Evolutionary conservation across 2,113 vertebrate species (phyloP).

Genomic region (Ammospiza caudacuta): DNA sequence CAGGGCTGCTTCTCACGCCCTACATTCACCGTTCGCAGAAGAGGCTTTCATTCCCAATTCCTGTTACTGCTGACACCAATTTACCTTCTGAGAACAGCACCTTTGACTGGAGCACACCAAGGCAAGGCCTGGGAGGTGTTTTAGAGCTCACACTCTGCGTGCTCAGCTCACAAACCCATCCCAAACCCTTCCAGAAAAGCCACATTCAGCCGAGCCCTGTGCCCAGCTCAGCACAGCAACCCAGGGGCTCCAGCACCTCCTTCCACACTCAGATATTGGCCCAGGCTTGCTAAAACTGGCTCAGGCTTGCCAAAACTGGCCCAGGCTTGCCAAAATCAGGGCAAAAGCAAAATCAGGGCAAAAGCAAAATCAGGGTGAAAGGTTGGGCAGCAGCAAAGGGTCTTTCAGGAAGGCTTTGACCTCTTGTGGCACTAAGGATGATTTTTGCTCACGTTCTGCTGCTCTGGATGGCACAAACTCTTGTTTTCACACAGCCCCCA

Average conservation of each 20-base stretch:
- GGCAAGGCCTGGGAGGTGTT: background rate
- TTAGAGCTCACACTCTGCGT: accelerated
- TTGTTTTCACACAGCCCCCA: no score
- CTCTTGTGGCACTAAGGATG: background rate
- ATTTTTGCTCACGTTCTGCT: background rate
- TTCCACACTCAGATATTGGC: background rate
- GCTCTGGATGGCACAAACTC: background rate
- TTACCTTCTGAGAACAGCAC: background rate
- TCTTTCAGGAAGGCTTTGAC: background rate
- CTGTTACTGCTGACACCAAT: background rate
- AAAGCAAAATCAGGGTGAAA: background rate
- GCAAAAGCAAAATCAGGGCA: no score
- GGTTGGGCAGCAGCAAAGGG: background rate
- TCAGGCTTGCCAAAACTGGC: background rate
- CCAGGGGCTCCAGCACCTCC: background rate
- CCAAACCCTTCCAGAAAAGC: background rate
- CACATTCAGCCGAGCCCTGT: accelerated
- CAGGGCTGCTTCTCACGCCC: background rate
- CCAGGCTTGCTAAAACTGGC: background rate
- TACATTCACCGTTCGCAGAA: background rate
- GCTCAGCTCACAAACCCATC: background rate
- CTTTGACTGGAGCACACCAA: background rate
- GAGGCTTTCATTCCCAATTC: background rate
- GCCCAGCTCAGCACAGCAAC: background rate
- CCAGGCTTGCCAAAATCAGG: no score